Base-by-base conservation (phyloP, 2,888 invertebrate genomes). In the Rosalia funebris region DNA sequence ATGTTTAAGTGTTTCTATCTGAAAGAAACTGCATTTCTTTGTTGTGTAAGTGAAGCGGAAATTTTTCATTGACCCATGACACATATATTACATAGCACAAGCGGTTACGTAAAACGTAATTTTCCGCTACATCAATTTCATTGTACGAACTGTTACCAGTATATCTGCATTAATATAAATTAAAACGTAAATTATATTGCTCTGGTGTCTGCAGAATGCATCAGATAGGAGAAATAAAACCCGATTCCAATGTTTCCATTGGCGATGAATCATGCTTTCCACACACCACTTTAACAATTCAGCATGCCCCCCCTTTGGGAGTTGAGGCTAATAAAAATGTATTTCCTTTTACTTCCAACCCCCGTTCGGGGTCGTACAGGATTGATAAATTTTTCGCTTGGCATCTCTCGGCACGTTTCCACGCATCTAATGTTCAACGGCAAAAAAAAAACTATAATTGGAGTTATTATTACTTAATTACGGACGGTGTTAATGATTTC, bases 281-380 rank as follows among this genome's bases (percentile, higher is more conserved):
- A 25, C 25, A 25, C 25, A 7, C 25, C 25, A 25, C 25, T 25
- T 25, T 25, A 25, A 25, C 7, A 25, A 25, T 25, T 25, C 25
- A 25, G 25, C 25, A 25, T n/a, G n/a, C 25, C 25, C 7, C 25
- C 7, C 25, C 25, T 7, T 25, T 3, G 36, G 10, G 36, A n/a
- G 36, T n/a, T 16, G 41, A 15, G 41, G 16, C 10, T 41, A 7
- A 41, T 37, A 4, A 37, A 37, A 37, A n/a, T 37, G 31, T 41
- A 17, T 16, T 41, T 4, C 41, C 41, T 41, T 41, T 41, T 41
- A 17, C 1, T 41, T 25, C 7, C n/a, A n/a, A n/a, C n/a, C n/a
- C n/a, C n/a, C n/a, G n/a, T n/a, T n/a, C n/a, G n/a, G n/a, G n/a
- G n/a, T n/a, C n/a, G n/a, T n/a, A n/a, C n/a, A n/a, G n/a, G n/a